Evolutionary conservation across 2,113 vertebrate genomes (phyloP), one percentile per base, ranked within the genome.

Genomic region (Dendrocopos noguchii): DNA sequence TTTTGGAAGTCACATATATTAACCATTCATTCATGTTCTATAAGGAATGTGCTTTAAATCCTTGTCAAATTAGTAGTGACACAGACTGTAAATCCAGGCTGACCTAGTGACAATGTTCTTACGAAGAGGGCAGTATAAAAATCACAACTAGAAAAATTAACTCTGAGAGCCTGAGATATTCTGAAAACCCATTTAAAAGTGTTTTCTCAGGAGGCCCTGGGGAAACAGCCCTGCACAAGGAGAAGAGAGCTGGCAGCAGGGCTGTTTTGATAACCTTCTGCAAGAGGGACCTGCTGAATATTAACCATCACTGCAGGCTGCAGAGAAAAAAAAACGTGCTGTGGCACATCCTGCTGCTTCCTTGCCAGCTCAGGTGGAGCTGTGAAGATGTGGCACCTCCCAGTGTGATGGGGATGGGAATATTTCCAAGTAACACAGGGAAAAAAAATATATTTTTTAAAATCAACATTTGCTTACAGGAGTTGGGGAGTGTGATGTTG

Each of bases 201-300:
- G 6, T 77, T 86, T 91, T 85, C 72, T 55, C 80, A 53, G 39
- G 84, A 88, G 85, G 34, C 44, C 39, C 47, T 34, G 68, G 14
- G 22, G 52, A 81, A 95, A 64, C 44, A 84, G 84, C 68, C 63
- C 46, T 0, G 0, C 31, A 47, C 31, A 52, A 44, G 67, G 47
- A 24, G 7, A n/a, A 63, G 33, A 44, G 33, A 44, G 22, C 42
- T 88, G 90, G 59, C 84, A 89, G 53, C 5, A 0, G 16, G 59
- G 59, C 57, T 91, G 59, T 94, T 95, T 89, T 72, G 72, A 93
- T 85, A 93, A 94, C 75, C 79, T 94, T 77, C 73, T 68, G 73
- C 5, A 1, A 71, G 77, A 75, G 42, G 27, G 29, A 80, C 68
- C 44, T 79, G 86, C 44, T 74, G 47, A 90, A 88, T 44, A 67